Percentiles rank a stretch among this genome's conserved stretches.
phyloP scores from a whole-genome alignment of 2,113 vertebrate genomes.

The Natator depressus region DNA sequence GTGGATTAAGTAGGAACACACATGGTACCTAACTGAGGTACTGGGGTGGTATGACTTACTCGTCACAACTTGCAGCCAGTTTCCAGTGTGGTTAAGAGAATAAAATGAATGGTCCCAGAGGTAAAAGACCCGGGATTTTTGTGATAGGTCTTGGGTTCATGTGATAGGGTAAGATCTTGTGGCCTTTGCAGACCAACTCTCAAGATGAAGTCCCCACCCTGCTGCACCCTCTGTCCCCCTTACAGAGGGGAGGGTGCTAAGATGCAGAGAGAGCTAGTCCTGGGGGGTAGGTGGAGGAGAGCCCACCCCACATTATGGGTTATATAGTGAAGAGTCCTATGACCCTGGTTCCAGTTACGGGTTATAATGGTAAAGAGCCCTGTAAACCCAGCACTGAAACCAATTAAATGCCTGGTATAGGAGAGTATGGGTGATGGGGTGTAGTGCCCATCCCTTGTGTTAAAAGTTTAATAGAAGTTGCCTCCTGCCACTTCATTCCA shows the following conservation, averaged over 20 bases:
- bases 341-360: not conserved
- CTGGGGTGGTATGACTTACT: not conserved
- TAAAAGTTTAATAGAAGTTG: not conserved
- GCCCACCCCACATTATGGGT: not conserved
- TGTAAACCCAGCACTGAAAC: not conserved
- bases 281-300: not conserved
- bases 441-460: not conserved
- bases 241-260: not conserved
- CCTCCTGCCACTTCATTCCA: not conserved
- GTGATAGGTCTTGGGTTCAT: not conserved
- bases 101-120: not conserved
- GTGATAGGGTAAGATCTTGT: not conserved
- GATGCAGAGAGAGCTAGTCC: not conserved
- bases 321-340: not conserved
- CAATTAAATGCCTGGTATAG: not conserved
- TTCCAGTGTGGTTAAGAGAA: not conserved
- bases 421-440: not conserved
- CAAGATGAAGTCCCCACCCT: not conserved
- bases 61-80: not conserved
- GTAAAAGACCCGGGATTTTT: not conserved
- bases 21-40: not conserved
- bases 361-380: not conserved
- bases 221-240: not conserved
- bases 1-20: not conserved
- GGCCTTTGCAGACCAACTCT: not conserved